Evolutionary conservation across 2,888 invertebrate genomes (phyloP), one percentile per base, ranked within the genome.

Genomic region (Hipparchia sbordonii): DNA sequence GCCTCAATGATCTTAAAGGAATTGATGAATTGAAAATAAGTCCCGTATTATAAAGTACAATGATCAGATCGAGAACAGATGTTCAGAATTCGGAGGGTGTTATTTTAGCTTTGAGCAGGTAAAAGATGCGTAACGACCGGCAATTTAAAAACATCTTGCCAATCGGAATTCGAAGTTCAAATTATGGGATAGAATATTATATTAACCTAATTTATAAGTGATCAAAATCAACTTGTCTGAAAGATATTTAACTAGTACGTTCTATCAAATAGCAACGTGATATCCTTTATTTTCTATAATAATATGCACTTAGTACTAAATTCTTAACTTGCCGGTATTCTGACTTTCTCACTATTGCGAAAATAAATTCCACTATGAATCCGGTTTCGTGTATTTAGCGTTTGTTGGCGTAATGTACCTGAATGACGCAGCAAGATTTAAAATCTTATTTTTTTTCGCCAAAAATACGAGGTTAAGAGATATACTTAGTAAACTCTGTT

Each of bases 51-150:
- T 79, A 80, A 79, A 79, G 78, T 82, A 85, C 85, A 85, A 87
- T 82, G 79, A 80, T 78, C 80, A 79, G 79, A 80, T 82, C 83
- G 80, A 77, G 79, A 89, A 88, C 92, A 92, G 92, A 87, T 92
- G 92, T 87, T 86, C 79, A 72, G 68, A 76, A 79, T 87, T 85
- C 79, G 72, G 67, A 76, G 79, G 80, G 81, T 86, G 87, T 88
- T 90, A 88, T 89, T 87, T 86, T 77, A 72, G 46, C 13, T 13
- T 67, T 5, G 78, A 77, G 79, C 90, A 90, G 90, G 89, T 90
- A 90, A 85, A 90, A 7, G 48, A 7, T 7, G 48, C 8, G 48
- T 48, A 10, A 9, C 10, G 6, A 39, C 82, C 77, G 83, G 82
- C 83, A 84, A 86, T 84, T 77, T 79, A 76, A 76, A 79, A 80